Evolutionary conservation across 2,113 vertebrate genomes (phyloP), one percentile per base, ranked within the genome.

Genomic region (Nicator chloris): DNA sequence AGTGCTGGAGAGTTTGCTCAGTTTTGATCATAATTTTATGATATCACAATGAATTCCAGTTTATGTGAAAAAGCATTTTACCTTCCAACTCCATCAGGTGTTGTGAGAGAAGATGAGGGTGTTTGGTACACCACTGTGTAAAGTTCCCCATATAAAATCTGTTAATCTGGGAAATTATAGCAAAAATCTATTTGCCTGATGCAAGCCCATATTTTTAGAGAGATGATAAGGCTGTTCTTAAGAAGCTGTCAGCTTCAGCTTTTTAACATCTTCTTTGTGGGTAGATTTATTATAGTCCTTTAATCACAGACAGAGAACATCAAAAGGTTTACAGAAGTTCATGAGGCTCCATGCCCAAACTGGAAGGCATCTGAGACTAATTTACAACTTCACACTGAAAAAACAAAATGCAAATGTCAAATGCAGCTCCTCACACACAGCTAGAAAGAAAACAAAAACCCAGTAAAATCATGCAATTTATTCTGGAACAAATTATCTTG

Each of bases 381-480:
- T 91, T 94, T 95, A 90, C 65, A 76, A 8, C 37, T 85, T 90
- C 75, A 82, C 39, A 69, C 23, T 57, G 63, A 57, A 88, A 72
- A 92, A 94, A 49, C 44, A 93, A 87, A 76, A 80, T 69, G 82
- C 37, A 91, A 82, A 90, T 85, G 26, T 79, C 90, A 87, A 91
- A 28, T n/a, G 13, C 40, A 90, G 30, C 19, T 82, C 44, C 61
- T 92, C 27, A 26, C 31, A 71, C 17, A 28, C 33, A 84, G 68
- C 60, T 59, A 82, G 81, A 40, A 91, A 89, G 26, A 64, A 85
- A 80, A 76, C 50, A 63, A 80, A 63, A 24, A 3, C 7, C 9
- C 39, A 63, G 51, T n/a, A 87, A 81, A 89, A 39, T 35, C 0
- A 45, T 39, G 4, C 11, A 26, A 14, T 71, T 89, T 87, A 11